These are phyloP conservation scores for Argentina silus DNA, from an alignment of 2,797 vertebrate species.

Conservation along the genomic window DNA sequence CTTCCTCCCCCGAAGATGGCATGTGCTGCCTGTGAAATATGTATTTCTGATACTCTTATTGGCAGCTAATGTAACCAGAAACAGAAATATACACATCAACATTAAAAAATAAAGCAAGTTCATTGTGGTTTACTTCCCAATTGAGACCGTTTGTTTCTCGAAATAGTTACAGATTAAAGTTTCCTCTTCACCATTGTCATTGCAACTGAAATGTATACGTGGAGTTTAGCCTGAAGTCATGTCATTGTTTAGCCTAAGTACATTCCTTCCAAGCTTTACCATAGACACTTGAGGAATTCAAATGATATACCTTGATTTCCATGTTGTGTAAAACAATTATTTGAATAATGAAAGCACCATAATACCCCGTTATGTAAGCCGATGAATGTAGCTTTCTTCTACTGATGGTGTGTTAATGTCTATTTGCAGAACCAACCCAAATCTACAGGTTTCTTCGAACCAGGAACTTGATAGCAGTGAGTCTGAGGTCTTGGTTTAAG, in stretches of 20 bases:
- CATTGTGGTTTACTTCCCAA: no score
- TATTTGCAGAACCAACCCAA: constrained; percentile 84
- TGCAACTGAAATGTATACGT: not conserved
- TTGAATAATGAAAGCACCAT: not conserved
- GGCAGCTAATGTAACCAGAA: not conserved
- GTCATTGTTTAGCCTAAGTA: not conserved
- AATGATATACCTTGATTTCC: not conserved
- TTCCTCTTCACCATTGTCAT: not conserved
- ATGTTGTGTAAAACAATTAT: not conserved
- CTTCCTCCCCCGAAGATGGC: not conserved
- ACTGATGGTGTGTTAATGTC: not conserved
- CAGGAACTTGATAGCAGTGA: constrained; percentile 90
- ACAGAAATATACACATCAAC: not conserved
- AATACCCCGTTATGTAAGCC: not conserved
- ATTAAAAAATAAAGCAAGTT: not conserved
- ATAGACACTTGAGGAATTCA: not conserved
- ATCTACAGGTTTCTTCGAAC: constrained; percentile 92
- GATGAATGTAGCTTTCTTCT: not conserved
- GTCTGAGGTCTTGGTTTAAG: constrained; percentile 50
- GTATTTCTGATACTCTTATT: no score
- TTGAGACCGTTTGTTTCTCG: not conserved
- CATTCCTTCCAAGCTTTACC: not conserved
- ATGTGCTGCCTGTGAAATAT: constrained; percentile 8
- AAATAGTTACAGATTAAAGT: not conserved
- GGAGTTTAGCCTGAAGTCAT: not conserved